These are phyloP conservation scores for Poecilia wingei DNA, from an alignment of 2,797 vertebrate genomes.

Conservation along the genomic window DNA sequence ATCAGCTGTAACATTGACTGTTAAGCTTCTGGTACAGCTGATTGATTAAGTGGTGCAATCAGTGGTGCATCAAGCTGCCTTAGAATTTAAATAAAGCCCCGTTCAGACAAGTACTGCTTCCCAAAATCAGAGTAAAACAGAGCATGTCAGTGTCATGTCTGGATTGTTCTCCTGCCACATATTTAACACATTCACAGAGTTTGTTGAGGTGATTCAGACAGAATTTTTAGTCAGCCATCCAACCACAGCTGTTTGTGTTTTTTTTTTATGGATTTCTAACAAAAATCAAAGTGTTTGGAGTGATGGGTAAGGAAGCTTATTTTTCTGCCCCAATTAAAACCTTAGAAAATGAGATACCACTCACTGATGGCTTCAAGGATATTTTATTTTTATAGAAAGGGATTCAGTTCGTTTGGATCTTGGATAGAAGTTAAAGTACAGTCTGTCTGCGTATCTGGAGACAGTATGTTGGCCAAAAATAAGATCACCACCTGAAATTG, in stretches of 20 bases:
- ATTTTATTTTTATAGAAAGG: neutral
- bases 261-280: no score
- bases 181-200: neutral
- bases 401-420: neutral
- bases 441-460: neutral
- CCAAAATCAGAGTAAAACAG: neutral
- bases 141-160: neutral
- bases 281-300: no score
- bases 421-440: neutral
- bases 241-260: no score
- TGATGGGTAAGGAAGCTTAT: neutral
- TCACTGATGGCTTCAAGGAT: neutral
- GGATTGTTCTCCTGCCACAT: neutral
- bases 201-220: neutral
- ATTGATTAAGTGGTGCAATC: conserved; percentile 11
- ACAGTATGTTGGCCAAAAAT: neutral
- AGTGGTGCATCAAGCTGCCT: neutral
- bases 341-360: neutral
- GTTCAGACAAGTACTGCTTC: conserved; percentile 1
- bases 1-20: conserved; percentile 33
- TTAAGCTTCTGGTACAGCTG: conserved; percentile 12
- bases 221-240: neutral
- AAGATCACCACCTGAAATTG: neutral
- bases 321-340: conserved; percentile 2
- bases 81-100: neutral